A percentile compares a stretch with the other conserved stretches of the same genome.
These are phyloP conservation scores for Drosophila lini DNA, from an alignment of 1,140 invertebrate genomes.

Conservation along the genomic window DNA sequence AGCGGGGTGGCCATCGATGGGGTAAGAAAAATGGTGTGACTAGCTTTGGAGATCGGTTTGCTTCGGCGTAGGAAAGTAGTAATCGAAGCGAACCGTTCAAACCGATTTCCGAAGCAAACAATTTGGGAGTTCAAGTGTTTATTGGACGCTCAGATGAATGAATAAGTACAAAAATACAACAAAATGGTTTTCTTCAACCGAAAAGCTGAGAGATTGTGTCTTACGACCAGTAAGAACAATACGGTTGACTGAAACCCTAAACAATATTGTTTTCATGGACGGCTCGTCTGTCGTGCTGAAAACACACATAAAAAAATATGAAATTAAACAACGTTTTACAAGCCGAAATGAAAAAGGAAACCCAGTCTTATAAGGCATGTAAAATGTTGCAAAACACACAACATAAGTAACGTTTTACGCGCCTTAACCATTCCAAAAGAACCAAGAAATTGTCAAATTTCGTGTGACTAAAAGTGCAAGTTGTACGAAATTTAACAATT, in stretches of 20 bases:
- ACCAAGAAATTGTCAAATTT: constrained; percentile 20
- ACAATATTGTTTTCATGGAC: constrained; percentile 31
- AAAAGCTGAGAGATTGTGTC: not conserved
- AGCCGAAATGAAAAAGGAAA: constrained; percentile 21
- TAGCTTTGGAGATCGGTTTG: constrained; percentile 57
- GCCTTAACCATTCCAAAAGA: constrained; percentile 50
- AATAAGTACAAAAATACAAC: not conserved
- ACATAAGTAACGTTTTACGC: constrained; percentile 66
- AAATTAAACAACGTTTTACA: constrained; percentile 47
- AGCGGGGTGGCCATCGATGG: constrained; percentile 8
- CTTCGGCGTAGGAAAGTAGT: not conserved
- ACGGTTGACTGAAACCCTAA: constrained; percentile 35
- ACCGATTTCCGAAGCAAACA: constrained; percentile 52
- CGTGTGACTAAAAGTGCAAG: constrained; percentile 6
- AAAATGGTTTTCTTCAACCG: constrained; percentile 27
- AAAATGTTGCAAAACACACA: constrained; percentile 59
- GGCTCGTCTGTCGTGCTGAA: constrained; percentile 33
- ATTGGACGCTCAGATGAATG: constrained; percentile 6
- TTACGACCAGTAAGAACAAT: constrained; percentile 16
- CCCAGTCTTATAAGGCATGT: constrained; percentile 47
- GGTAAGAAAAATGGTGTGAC: constrained; percentile 11
- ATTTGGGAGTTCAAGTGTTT: constrained; percentile 5
- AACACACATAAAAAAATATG: constrained; percentile 10
- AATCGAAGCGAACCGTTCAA: constrained; percentile 14
- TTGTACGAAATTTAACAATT: constrained; percentile 30